phyloP scores from a whole-genome alignment of 2,113 vertebrate genomes.

The Athene noctua region DNA sequence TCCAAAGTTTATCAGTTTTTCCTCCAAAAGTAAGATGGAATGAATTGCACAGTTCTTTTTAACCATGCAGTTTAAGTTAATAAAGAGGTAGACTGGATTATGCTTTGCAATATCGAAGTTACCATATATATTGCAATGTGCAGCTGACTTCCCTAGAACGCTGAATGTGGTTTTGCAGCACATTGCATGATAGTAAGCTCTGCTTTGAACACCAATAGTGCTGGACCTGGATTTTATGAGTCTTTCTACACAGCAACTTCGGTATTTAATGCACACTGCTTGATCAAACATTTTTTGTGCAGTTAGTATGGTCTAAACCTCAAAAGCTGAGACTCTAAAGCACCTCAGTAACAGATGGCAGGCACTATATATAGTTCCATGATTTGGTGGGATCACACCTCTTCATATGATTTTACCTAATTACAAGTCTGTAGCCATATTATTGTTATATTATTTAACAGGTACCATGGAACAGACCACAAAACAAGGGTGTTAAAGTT shows the following conservation, averaged over 20 bases:
- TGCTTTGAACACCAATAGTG: neutral
- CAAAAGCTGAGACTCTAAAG: neutral
- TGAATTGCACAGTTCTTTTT: neutral
- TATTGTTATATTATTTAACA: neutral
- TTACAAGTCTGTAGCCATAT: neutral
- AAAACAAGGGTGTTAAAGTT: neutral
- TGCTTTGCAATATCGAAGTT: neutral
- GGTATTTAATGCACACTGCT: neutral
- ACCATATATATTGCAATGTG: neutral
- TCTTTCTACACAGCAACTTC: neutral
- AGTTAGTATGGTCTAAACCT: neutral
- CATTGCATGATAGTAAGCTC: neutral
- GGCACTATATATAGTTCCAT: neutral
- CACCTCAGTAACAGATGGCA: rapidly evolving
- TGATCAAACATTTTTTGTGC: neutral
- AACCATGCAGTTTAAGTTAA: neutral
- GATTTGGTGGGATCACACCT: neutral
- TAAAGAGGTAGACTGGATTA: neutral
- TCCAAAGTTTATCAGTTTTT: neutral
- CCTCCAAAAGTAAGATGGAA: neutral
- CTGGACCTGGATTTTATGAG: neutral
- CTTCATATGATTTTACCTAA: neutral
- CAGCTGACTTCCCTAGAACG: neutral
- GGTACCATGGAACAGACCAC: neutral
- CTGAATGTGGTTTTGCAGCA: neutral